phyloP scores from a whole-genome alignment of 2,113 vertebrate species.

The Thymallus thymallus region DNA sequence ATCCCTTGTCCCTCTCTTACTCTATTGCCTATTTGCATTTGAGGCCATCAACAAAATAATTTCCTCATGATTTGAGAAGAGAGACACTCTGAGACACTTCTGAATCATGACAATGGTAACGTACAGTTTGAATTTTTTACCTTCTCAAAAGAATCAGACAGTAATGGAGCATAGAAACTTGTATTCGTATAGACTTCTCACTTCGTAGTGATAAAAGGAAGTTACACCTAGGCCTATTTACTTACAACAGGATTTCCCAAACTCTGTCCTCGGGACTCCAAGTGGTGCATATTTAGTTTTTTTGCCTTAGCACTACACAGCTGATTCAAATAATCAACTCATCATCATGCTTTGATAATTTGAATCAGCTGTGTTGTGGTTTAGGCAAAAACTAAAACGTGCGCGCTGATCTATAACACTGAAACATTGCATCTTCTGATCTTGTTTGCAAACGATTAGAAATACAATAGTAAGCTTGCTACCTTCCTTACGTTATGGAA shows the following conservation, averaged over 20 bases:
- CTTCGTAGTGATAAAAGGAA: constrained; percentile 29
- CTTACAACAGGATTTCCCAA: too few relatives aligned
- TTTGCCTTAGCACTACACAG: too few relatives aligned
- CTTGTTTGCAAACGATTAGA: neutral
- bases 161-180: neutral
- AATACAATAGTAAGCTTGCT: too few relatives aligned
- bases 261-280: too few relatives aligned
- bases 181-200: neutral
- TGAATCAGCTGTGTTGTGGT: too few relatives aligned
- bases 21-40: constrained; percentile 50
- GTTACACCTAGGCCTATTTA: neutral
- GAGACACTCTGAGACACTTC: constrained; percentile 19
- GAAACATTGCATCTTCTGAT: neutral
- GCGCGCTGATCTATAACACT: neutral
- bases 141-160: constrained; percentile 5
- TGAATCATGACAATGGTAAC: constrained; percentile 66
- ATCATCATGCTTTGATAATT: too few relatives aligned
- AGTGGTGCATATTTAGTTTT: too few relatives aligned
- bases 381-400: too few relatives aligned
- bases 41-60: constrained; percentile 33
- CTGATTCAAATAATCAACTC: too few relatives aligned
- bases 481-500: too few relatives aligned
- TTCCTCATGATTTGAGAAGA: constrained; percentile 52
- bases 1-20: constrained; percentile 17
- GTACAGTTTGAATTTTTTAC: constrained; percentile 31